Evolutionary conservation across 2,888 invertebrate genomes (phyloP).

Genomic region (Hemithea aestivaria): DNA sequence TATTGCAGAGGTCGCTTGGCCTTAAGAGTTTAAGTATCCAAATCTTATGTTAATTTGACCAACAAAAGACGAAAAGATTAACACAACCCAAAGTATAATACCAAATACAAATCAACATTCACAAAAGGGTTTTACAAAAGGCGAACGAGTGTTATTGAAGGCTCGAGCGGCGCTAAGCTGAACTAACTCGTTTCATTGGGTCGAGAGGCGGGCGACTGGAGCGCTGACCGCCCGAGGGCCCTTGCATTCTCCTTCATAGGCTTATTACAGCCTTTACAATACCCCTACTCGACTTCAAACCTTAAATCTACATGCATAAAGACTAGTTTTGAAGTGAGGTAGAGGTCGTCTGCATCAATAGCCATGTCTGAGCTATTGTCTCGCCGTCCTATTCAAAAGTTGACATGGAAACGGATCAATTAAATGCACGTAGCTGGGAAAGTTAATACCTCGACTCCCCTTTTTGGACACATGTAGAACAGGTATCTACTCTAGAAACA

Average conservation of each 20-base stretch:
- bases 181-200: conserved; percentile 49
- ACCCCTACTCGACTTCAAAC: conserved; percentile 31
- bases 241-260: conserved; percentile 51
- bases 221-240: conserved; percentile 53
- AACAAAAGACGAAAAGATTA: no score
- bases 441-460: no score
- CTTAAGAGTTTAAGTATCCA: no score
- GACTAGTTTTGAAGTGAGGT: conserved; percentile 14
- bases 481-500: background rate
- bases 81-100: no score
- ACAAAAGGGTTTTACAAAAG: background rate
- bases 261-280: conserved; percentile 44
- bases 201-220: conserved; percentile 63
- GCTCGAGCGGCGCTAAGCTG: conserved; percentile 25
- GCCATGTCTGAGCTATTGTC: conserved; percentile 51
- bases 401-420: conserved; percentile 35
- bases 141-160: conserved; percentile 6
- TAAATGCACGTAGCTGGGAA: conserved; percentile 23
- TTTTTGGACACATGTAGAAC: background rate
- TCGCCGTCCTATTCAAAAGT: conserved; percentile 46
- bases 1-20: no score
- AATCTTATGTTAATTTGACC: no score
- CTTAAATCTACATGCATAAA: conserved; percentile 21
- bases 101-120: no score
- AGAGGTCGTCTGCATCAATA: conserved; percentile 30